Conservation (phyloP, 2,113 vertebrate species). For the Mixornis gularis region DNA sequence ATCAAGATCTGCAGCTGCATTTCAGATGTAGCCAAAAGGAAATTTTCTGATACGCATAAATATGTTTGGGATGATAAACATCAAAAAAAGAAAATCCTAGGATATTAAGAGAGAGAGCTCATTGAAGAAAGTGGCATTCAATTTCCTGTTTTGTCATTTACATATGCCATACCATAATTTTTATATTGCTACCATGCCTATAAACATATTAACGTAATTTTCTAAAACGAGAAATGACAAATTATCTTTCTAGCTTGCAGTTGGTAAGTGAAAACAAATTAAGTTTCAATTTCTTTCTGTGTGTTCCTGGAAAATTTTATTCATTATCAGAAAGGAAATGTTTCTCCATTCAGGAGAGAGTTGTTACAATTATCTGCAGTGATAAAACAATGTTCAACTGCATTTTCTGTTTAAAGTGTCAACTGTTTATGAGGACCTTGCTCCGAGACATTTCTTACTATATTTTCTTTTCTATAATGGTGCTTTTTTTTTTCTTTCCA, state of each 20-base stretch:
- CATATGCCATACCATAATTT: slow-evolving; percentile 49
- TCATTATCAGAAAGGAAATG: slow-evolving; percentile 53
- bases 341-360: slow-evolving; percentile 2
- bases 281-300: slow-evolving; percentile 63
- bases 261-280: slow-evolving; percentile 70
- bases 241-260: slow-evolving; percentile 62
- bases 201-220: slow-evolving; percentile 60
- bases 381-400: background rate
- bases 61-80: slow-evolving; percentile 64
- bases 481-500: background rate
- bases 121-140: slow-evolving; percentile 58
- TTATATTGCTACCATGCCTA: slow-evolving; percentile 42
- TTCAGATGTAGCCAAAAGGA: slow-evolving; percentile 64
- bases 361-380: slow-evolving; percentile 29
- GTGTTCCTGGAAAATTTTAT: slow-evolving; percentile 47
- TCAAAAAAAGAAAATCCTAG: slow-evolving; percentile 54
- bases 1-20: slow-evolving; percentile 50
- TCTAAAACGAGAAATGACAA: slow-evolving; percentile 67
- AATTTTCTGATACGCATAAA: slow-evolving; percentile 67
- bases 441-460: background rate
- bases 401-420: slow-evolving; percentile 6
- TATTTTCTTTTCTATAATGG: background rate
- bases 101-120: slow-evolving; percentile 50
- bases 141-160: slow-evolving; percentile 69
- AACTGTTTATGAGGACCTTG: background rate